These are phyloP conservation scores for Melanocharis versteri DNA, from an alignment of 2,113 vertebrate genomes.

Conservation along the genomic window DNA sequence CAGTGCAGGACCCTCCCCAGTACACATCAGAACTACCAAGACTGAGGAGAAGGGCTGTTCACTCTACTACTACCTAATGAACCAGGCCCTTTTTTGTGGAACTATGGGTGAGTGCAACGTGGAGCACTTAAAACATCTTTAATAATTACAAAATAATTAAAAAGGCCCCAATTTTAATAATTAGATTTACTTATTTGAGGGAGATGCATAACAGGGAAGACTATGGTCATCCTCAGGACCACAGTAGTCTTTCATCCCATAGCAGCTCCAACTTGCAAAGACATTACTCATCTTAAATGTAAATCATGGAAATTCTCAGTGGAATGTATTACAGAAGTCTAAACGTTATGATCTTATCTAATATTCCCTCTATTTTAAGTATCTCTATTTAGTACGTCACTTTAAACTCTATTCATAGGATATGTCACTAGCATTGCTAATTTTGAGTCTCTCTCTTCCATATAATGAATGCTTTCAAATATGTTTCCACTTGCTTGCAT, in stretches of 20 bases:
- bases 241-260: background rate
- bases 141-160: too few relatives aligned
- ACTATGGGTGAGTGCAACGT: fast-evolving
- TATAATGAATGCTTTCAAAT: slow-evolving; percentile 34
- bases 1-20: background rate
- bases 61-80: background rate
- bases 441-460: slow-evolving; percentile 16
- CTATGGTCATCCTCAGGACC: background rate
- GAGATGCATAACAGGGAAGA: background rate
- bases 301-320: background rate
- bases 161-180: background rate
- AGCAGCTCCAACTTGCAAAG: background rate
- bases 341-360: slow-evolving; percentile 16
- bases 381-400: background rate
- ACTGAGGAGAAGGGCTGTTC: background rate
- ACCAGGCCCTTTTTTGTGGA: background rate
- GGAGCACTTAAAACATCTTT: background rate
- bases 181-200: background rate
- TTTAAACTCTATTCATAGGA: slow-evolving; percentile 12
- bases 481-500: slow-evolving; percentile 32
- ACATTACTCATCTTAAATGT: background rate
- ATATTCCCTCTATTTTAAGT: slow-evolving; percentile 29
- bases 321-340: background rate
- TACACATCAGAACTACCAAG: background rate
- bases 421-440: background rate